Base-by-base conservation (phyloP, 2,888 invertebrate species). In the Rhagophthalmus giganteus region DNA sequence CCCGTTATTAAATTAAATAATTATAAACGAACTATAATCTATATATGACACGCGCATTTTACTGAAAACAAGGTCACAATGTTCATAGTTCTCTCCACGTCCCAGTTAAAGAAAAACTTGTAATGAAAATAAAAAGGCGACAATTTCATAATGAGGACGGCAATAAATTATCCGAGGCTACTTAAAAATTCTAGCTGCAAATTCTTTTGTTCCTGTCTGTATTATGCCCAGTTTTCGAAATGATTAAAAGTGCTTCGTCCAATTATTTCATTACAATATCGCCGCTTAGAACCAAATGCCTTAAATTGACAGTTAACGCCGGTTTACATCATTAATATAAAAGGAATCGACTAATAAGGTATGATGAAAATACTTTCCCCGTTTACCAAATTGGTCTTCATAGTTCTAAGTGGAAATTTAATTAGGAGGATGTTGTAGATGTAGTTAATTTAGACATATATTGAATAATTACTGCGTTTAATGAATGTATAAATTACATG, bases 61-160 rank as follows among this genome's bases (percentile, higher is more conserved):
- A 5, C 20, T 5, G 7, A 20, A 20, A 20, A 20, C 34, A 34
- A 34, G 34, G 34, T 34, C 24, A 34, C 4, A 24, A 34, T 24
- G 20, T 34, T n/a, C n/a, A 24, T 34, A 14, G 3, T 9, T 34
- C 10, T 34, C 34, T 34, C 11, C n/a, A n/a, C 20, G 34, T 16
- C 34, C 34, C 24, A 34, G 16, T 34, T 34, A 16, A 24, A 13
- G 8, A 33, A 33, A 14, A 2, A 34, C 16, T 24, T 16, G 24
- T 34, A 20, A 20, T 20, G 7, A n/a, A 20, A 20, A 20, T 20
- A 20, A 20, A 20, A 20, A 20, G 7, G 3, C 20, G 7, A 20
- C 20, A 20, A 20, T 20, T 20, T 20, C 7, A 5, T 34, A 34
- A 34, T 16, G 34, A 34, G 34, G 34, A 20, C 34, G 20, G 34